Evolutionary conservation across 2,113 vertebrate species (phyloP).

Genomic region (Gallinago media): DNA sequence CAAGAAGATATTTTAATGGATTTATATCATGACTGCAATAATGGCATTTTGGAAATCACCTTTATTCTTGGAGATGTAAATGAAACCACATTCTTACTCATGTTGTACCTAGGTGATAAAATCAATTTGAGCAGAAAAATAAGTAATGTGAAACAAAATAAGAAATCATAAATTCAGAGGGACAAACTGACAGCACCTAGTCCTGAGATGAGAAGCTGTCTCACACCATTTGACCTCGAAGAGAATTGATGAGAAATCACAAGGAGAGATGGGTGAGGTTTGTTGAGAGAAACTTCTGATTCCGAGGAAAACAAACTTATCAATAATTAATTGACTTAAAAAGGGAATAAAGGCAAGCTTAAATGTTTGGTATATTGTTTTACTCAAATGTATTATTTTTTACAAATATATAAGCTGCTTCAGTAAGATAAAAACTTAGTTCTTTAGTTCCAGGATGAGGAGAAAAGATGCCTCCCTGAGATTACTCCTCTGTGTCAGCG

Average conservation of each 20-base stretch:
- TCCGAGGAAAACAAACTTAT: neutral
- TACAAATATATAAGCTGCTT: neutral
- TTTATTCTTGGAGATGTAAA: neutral
- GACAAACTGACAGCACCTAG: neutral
- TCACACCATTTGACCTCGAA: neutral
- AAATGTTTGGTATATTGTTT: neutral
- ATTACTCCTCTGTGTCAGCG: neutral
- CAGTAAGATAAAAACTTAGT: neutral
- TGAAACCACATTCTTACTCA: neutral
- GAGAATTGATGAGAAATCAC: neutral
- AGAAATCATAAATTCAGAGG: neutral
- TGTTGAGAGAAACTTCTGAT: neutral
- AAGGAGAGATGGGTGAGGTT: neutral
- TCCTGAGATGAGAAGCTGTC: neutral
- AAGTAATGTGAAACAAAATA: neutral
- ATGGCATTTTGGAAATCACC: neutral
- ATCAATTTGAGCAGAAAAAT: neutral
- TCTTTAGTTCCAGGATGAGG: neutral
- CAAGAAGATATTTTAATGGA: neutral
- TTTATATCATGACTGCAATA: neutral
- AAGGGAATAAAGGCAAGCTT: neutral
- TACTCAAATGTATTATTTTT: neutral
- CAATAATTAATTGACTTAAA: neutral
- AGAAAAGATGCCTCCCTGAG: neutral
- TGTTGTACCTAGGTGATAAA: neutral